Evolutionary conservation across 2,888 invertebrate genomes (phyloP), one percentile per base, ranked within the genome.

Genomic region (Panopea generosa): DNA sequence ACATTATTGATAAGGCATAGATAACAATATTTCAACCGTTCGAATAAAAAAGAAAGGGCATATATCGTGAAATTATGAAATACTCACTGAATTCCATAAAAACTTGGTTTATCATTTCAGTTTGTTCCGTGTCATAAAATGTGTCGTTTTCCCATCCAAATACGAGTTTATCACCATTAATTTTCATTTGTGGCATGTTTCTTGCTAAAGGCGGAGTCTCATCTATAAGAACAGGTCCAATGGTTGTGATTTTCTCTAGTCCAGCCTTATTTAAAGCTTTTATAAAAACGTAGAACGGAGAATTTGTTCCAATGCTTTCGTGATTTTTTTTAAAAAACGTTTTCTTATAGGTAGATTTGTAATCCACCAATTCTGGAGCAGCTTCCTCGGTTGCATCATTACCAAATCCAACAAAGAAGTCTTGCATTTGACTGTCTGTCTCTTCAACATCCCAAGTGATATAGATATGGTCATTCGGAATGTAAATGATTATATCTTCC

Each of bases 171-270:
- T 59, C 63, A 4, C 56, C 50, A 9, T 20, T 53, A 16, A 83
- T 33, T 9, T 20, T 43, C 0, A 75, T 43, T 11, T 49, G 33
- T 11, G 78, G 61, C 3, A 27, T 27, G 3, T 26, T 43, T 16
- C 50, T 56, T 24, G 62, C 66, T 9, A 29, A 1, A 14, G 85
- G 85, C 2, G 84, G 78, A 9, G 84, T 82, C 43, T 84, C 79
- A 60, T 85, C 84, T n/a, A 83, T 70, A 16, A 84, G 16, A 1
- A 84, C 29, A 18, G 85, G 84, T 3, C 84, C 85, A 24, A 83
- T 55, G 1, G 63, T 20, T 16, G 49, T 47, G 7, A 68, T 53
- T 3, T 38, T 56, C 40, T 62, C 40, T 16, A 82, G 24, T 7
- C 76, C 77, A 22, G 83, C 78, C 56, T 82, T 84, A 61, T 80